A percentile compares a stretch with the other conserved stretches of the same genome.
Evolutionary conservation across 2,888 invertebrate species (phyloP).

Genomic region (Epinotia ramella): DNA sequence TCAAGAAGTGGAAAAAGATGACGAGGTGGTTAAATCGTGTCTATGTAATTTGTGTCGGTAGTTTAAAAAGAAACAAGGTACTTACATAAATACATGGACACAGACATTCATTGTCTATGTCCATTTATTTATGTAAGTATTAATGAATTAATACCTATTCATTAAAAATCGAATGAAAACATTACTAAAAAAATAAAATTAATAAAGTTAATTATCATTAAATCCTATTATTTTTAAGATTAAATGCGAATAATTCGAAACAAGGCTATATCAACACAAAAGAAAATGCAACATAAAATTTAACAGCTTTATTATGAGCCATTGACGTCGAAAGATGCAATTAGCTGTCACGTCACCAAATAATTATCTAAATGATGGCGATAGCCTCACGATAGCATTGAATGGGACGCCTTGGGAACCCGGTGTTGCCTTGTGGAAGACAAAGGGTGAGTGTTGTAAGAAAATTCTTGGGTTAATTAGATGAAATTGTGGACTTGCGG

Average conservation of each 20-base stretch:
- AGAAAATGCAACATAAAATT: neutral
- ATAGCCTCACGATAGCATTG: conserved; percentile 55
- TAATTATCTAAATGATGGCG: conserved; percentile 59
- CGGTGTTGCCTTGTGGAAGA: conserved; percentile 20
- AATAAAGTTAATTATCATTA: neutral
- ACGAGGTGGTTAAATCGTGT: too few species aligned
- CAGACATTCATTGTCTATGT: too few species aligned
- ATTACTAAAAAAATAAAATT: too few species aligned
- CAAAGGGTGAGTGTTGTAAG: conserved; percentile 44
- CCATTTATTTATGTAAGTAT: too few species aligned
- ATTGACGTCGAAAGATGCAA: conserved; percentile 37
- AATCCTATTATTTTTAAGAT: conserved; percentile 1
- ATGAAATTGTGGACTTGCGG: conserved; percentile 26
- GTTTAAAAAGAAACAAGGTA: too few species aligned
- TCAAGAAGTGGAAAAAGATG: too few species aligned
- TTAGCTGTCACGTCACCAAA: conserved; percentile 60
- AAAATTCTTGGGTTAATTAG: conserved; percentile 41
- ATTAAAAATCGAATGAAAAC: too few species aligned
- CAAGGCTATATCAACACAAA: neutral
- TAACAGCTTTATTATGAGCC: conserved; percentile 53
- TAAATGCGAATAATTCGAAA: neutral
- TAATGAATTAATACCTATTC: too few species aligned
- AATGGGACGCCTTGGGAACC: conserved; percentile 55
- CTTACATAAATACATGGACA: too few species aligned
- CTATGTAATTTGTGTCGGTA: too few species aligned